phyloP scores from a whole-genome alignment of 1,140 invertebrate genomes.

The Aradophagus sp. region DNA sequence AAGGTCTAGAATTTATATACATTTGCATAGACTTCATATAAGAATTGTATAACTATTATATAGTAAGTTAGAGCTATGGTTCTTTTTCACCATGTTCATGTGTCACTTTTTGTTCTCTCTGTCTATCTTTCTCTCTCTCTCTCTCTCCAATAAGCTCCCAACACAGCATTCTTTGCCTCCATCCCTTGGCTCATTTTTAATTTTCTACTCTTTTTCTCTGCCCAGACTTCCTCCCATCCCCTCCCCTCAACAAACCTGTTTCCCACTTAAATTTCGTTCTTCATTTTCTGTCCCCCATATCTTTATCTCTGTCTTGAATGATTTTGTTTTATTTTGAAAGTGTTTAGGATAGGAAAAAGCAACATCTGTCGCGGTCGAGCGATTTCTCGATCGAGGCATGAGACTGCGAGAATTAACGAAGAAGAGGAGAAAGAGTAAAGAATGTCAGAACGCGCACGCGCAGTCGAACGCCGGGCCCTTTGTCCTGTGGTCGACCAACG shows the following conservation, averaged over 20 bases:
- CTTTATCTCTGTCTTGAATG: no score
- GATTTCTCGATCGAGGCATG: conserved; percentile 67
- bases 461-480: conserved; percentile 51
- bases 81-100: conserved; percentile 62
- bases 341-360: conserved; percentile 65
- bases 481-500: conserved; percentile 48
- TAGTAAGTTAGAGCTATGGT: conserved; percentile 60
- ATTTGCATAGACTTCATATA: conserved; percentile 59
- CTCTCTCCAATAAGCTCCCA: no score
- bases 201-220: no score
- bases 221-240: no score
- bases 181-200: no score
- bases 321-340: conserved; percentile 59
- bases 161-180: no score
- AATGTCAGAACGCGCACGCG: conserved; percentile 20
- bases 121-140: conserved; percentile 40
- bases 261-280: no score
- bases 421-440: conserved; percentile 35
- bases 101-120: conserved; percentile 44
- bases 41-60: conserved; percentile 64
- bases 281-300: no score
- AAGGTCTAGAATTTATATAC: conserved; percentile 39
- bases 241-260: no score
- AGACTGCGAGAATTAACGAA: conserved; percentile 53
- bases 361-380: conserved; percentile 64